Percentiles rank a stretch among this genome's conserved stretches.
Conservation (phyloP, 2,888 invertebrate genomes). For the Eugnorisma glareosa region DNA sequence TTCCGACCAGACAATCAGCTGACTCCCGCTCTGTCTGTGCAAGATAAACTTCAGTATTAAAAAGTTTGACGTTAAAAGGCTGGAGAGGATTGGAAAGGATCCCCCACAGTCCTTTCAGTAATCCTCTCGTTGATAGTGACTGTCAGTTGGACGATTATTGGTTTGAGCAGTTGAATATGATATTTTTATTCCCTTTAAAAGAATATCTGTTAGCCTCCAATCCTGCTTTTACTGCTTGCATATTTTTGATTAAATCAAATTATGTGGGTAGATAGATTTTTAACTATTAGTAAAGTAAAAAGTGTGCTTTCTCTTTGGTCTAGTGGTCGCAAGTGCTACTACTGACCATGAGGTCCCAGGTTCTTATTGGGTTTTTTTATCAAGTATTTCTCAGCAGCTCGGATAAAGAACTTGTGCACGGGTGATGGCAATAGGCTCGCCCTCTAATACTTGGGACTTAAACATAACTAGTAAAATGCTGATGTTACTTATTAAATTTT, state of each 20-base stretch:
- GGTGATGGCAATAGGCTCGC: background rate
- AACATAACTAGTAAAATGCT: background rate
- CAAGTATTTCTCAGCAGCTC: background rate
- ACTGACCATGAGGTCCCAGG: background rate
- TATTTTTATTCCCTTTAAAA: background rate
- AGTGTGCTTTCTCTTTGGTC: background rate
- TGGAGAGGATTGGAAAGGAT: background rate
- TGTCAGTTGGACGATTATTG: slow-evolving; percentile 1
- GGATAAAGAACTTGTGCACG: background rate
- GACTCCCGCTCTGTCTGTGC: slow-evolving; percentile 10
- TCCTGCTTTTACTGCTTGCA: background rate
- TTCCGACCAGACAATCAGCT: background rate
- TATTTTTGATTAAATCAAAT: background rate
- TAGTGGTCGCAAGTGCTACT: background rate
- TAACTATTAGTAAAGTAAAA: background rate
- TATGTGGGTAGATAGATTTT: background rate
- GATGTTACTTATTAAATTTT: background rate
- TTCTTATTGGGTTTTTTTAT: too few relatives aligned
- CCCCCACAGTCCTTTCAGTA: slow-evolving; percentile 8
- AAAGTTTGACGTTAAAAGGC: slow-evolving; percentile 19
- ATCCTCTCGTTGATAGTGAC: slow-evolving; percentile 10
- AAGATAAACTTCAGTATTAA: slow-evolving; percentile 32
- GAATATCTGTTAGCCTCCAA: background rate
- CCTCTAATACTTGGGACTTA: background rate
- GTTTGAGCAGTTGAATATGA: background rate